A percentile compares a stretch with the other conserved stretches of the same genome.
These are phyloP conservation scores for Channallabes apus DNA, from an alignment of 2,797 vertebrate genomes.

Conservation along the genomic window DNA sequence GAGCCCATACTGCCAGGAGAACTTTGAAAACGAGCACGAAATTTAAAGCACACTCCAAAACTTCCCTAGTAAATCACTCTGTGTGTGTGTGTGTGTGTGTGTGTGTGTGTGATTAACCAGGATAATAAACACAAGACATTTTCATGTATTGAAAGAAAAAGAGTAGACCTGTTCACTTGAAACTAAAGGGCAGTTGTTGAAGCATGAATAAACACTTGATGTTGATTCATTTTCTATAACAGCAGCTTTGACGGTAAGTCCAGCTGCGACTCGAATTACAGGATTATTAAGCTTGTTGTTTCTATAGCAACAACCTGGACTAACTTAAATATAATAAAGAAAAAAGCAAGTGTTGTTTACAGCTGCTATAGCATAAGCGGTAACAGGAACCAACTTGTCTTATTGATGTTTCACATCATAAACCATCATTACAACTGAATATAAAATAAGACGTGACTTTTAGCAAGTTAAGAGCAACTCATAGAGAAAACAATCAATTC, in stretches of 20 bases:
- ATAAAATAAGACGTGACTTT: not conserved
- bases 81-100: not conserved
- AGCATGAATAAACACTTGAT: not conserved
- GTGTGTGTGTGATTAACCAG: not conserved
- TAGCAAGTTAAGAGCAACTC: not conserved
- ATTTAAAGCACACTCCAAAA: slow-evolving; percentile 5
- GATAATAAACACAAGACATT: not conserved
- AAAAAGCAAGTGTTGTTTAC: not conserved
- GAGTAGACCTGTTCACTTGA: not conserved
- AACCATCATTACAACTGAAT: not conserved
- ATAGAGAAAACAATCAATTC: too few relatives aligned
- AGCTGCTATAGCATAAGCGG: not conserved
- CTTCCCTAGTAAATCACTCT: not conserved
- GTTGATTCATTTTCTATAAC: not conserved
- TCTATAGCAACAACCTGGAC: not conserved
- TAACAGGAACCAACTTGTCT: not conserved
- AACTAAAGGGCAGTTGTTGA: not conserved
- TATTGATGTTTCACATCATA: not conserved
- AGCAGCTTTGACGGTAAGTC: not conserved
- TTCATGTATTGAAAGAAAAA: not conserved
- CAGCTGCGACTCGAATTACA: not conserved
- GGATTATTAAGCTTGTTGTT: not conserved
- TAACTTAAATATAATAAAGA: not conserved
- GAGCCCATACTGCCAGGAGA: slow-evolving; percentile 25
- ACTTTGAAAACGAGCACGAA: slow-evolving; percentile 11